Evolutionary conservation across 2,113 vertebrate genomes (phyloP), one percentile per base, ranked within the genome.

Genomic region (Silurus meridionalis): DNA sequence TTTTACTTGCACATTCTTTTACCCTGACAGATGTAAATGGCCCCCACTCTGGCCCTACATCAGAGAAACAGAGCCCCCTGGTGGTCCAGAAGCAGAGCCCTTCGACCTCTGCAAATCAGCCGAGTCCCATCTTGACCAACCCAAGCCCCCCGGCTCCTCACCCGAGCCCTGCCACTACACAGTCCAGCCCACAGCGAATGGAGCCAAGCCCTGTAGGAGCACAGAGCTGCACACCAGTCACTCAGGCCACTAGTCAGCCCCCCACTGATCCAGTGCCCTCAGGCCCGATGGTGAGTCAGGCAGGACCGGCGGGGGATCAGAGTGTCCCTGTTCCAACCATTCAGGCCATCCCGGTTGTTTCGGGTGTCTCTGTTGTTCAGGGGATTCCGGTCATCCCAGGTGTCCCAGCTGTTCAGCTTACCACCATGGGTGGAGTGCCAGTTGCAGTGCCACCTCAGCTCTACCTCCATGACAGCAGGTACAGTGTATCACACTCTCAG

Each of bases 51-150:
- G 98, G 96, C 0, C 97, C 97, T 71, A 94, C 96, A 92, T 99
- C 98, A 0, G 98, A 99, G 94, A 99, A 99, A 93, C 98, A 99
- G 94, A 99, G 98, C 92, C 98, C 98, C 84, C 91, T 98, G 97
- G 97, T 98, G 97, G 97, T 96, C 75, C 98, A 98, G 93, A 98
- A 98, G 93, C 97, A 98, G 91, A 97, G 96, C 87, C 96, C 97
- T 0, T 94, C 93, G 83, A 95, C 90, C 85, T 91, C 94, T 85
- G 92, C 91, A 87, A 91, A 92, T 85, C 95, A 94, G 91, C 95
- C 95, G 84, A 96, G 96, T 75, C 83, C 86, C 4, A 82, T 6
- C 28, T 0, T 88, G 61, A 23, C 75, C 28, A 83, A 90, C 57
- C 87, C 89, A 9, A 88, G 89, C 89, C 97, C 88, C 53, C 88